phyloP scores from a whole-genome alignment of 37 sponge, comb jelly and placozoan species.

The Geodia barretti region DNA sequence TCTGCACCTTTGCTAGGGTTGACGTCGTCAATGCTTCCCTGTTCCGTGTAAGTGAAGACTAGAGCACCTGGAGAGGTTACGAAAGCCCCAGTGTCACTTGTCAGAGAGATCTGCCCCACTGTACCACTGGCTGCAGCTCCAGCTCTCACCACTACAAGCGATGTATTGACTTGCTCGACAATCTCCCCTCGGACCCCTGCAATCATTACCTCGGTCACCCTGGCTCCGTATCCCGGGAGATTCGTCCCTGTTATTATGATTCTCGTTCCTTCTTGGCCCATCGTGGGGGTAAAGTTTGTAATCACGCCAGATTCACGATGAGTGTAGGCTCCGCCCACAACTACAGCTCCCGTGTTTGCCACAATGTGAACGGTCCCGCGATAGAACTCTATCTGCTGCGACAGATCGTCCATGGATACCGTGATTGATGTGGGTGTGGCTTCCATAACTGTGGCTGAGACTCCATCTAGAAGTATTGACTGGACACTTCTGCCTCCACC shows the following conservation, averaged over 20 bases:
- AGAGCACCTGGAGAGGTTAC: constrained; percentile 14
- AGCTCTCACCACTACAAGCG: constrained; percentile 29
- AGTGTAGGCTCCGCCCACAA: constrained; percentile 44
- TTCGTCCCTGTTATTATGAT: constrained; percentile 59
- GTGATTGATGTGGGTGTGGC: constrained; percentile 10
- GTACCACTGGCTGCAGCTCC: neutral
- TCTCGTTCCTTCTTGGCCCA: constrained; percentile 55
- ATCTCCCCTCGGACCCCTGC: constrained; percentile 36
- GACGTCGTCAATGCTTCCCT: constrained; percentile 37
- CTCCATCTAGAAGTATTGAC: constrained; percentile 63
- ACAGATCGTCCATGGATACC: constrained; percentile 37
- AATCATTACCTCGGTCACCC: constrained; percentile 18
- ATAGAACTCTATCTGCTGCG: neutral
- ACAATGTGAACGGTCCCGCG: constrained; percentile 48
- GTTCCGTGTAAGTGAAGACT: constrained; percentile 53
- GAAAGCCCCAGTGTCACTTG: constrained; percentile 46
- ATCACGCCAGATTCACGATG: constrained; percentile 54
- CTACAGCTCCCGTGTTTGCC: constrained; percentile 74
- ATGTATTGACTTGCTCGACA: neutral
- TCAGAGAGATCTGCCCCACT: constrained; percentile 41
- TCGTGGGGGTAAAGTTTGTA: constrained; percentile 49
- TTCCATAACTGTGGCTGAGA: constrained; percentile 15
- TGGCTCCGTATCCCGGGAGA: constrained; percentile 48
- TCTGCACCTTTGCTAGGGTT: constrained; percentile 53
- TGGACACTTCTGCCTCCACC: constrained; percentile 43